Conservation (phyloP, 2,888 invertebrate genomes). For the Orthonevra nobilis region DNA sequence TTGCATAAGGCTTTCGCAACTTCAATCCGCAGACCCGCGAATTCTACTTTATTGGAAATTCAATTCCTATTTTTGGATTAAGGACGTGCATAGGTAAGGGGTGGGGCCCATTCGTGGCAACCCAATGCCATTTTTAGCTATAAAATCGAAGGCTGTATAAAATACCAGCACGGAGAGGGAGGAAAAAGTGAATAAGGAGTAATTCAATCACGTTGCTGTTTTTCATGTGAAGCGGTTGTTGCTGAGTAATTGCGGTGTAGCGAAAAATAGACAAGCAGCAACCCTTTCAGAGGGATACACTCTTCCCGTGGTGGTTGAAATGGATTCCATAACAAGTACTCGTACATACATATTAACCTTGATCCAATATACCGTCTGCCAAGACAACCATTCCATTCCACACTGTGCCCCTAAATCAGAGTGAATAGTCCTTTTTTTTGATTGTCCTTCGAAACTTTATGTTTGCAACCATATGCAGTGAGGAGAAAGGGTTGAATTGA, state of each 20-base stretch:
- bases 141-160: constrained; percentile 21
- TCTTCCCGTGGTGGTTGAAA: constrained; percentile 1
- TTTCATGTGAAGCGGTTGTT: constrained; percentile 23
- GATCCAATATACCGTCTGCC: constrained; percentile 32
- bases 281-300: constrained; percentile 8
- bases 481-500: no score
- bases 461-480: no score
- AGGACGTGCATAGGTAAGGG: background rate
- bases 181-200: no score
- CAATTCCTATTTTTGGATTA: constrained; percentile 21
- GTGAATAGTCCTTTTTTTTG: no score
- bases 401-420: constrained; percentile 4
- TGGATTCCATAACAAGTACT: constrained; percentile 23
- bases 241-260: constrained; percentile 27
- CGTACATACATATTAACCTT: constrained; percentile 43
- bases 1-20: constrained; percentile 5
- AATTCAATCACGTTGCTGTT: background rate
- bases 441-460: no score
- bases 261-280: constrained; percentile 22
- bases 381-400: background rate
- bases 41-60: constrained; percentile 8
- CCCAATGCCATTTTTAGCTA: constrained; percentile 10
- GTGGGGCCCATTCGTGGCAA: constrained; percentile 7
- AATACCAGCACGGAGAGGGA: background rate
- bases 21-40: constrained; percentile 14